Conservation (phyloP, 2,113 vertebrate species). For the Callipepla californica region DNA sequence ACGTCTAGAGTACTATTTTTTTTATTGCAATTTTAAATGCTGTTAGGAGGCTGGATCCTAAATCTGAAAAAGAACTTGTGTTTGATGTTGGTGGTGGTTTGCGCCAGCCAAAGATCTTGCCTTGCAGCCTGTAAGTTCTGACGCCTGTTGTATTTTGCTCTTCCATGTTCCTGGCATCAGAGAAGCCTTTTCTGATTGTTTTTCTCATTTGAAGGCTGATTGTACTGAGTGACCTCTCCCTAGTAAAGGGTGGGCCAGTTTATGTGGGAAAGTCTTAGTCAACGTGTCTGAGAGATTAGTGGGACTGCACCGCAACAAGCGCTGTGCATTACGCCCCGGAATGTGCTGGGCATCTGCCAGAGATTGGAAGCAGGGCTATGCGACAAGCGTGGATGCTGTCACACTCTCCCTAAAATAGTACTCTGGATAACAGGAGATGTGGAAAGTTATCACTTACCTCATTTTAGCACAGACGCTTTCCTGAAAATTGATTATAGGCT, state of each 20-base stretch:
- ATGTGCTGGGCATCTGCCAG: slow-evolving; percentile 76
- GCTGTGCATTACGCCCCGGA: slow-evolving; percentile 57
- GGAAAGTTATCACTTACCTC: slow-evolving; percentile 72
- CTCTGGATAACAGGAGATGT: slow-evolving; percentile 57
- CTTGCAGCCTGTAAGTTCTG: neutral
- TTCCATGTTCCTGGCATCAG: slow-evolving; percentile 14
- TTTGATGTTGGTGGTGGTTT: neutral
- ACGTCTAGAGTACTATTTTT: neutral
- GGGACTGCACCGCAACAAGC: slow-evolving; percentile 50
- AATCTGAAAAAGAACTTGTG: neutral
- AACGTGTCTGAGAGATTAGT: slow-evolving; percentile 63
- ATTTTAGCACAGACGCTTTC: slow-evolving; percentile 55
- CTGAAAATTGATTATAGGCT: slow-evolving; percentile 45
- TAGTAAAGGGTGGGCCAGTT: slow-evolving; percentile 59
- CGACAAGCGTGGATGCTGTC: slow-evolving; percentile 61
- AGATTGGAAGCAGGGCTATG: slow-evolving; percentile 73
- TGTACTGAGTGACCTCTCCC: slow-evolving; percentile 54
- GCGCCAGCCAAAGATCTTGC: neutral
- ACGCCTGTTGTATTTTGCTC: slow-evolving; percentile 22
- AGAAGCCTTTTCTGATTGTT: slow-evolving; percentile 39
- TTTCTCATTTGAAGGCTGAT: slow-evolving; percentile 54
- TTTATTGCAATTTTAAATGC: neutral
- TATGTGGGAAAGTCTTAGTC: slow-evolving; percentile 63
- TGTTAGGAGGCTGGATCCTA: neutral
- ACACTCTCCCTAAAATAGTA: slow-evolving; percentile 74